Base-by-base conservation (phyloP, 92 coral and sea anemone genomes). In the Phymanthus crucifer region DNA sequence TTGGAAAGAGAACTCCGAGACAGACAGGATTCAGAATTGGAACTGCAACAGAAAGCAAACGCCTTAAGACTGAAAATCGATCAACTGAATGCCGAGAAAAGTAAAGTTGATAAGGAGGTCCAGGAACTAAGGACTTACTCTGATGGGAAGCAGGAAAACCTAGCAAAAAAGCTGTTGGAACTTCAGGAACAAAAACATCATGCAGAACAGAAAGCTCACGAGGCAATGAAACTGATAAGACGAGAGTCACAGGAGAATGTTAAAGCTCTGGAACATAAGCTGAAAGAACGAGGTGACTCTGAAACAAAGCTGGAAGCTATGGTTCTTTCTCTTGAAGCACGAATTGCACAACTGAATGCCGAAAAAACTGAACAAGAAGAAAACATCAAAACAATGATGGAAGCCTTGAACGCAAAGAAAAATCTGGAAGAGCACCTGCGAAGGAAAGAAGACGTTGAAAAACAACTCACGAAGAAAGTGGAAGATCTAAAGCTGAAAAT, bases 1-100 rank as follows among this genome's bases (percentile, higher is more conserved):
- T 40, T 35, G 46, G 46, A 70, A 40, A 70, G 35, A 70, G 13
- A 70, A 34, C 47, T 70, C 26, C 23, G 24, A 3, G 80, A 54
- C 19, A 29, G 48, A 33, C 58, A 40, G 33, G 80, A 48, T 50
- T 76, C 80, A 10, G 80, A 76, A 56, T 5, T 56, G 1, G 80
- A 76, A 32, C 80, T 76, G 13, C 37, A 32, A 56, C 40, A 56
- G 40, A 76, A 23, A 76, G 80, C 37, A 24, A 76, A 76, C 43
- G 32, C 70, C 56, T 32, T 76, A 38, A 19, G 37, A 24, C 40
- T 32, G 21, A 19, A 40, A 52, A 69, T 56, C 23, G 10, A 17
- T 1, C 71, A 54, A 33, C 27, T 76, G 12, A n/a, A 76, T 21
- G 68, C 43, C 1, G 80, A 76, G 57, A 73, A 76, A 54, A 10